Evolutionary conservation across 2,888 invertebrate species (phyloP), one percentile per base, ranked within the genome.

Genomic region (Hypercompe scribonia): DNA sequence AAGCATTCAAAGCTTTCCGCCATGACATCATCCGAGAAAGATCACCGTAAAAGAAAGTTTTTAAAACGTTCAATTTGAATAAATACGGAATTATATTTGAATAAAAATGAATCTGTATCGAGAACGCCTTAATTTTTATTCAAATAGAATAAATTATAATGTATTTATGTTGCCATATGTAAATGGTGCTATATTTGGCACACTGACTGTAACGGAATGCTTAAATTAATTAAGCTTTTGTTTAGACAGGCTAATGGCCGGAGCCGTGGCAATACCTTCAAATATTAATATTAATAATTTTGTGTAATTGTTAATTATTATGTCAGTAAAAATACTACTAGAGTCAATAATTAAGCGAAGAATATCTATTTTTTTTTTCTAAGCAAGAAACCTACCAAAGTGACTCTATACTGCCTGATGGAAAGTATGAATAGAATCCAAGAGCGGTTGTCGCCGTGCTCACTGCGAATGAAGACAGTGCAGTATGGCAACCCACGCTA

Each of bases 121-220:
- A 73, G 69, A 74, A 74, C 67, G 70, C 28, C 70, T 75, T 73
- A 72, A 65, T 74, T 80, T 76, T 74, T 70, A 73, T 70, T 66
- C 77, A 74, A 68, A 67, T 15, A 15, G 68, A 58, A 76, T 76
- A 66, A 67, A 69, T 74, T 58, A 66, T 33, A 8, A 71, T 72
- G 5, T 54, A 50, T 46, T 24, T 54, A 58, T 28, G 36, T 68
- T 21, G n/a, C 24, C 50, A 68, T 13, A 58, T 69, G n/a, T 65
- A 42, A 28, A 70, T 63, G n/a, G 31, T 31, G 31, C 13, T 69
- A 31, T 33, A 63, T 70, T 70, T 46, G 70, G 70, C 70, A 63
- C 61, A 68, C 11, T 54, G 50, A 13, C 5, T 67, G 42, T 46
- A 46, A 67, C 67, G 46, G 67, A 68, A 68, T 46, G 18, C n/a